Evolutionary conservation across 2,797 vertebrate species (phyloP).

Genomic region (Zalophus californianus): DNA sequence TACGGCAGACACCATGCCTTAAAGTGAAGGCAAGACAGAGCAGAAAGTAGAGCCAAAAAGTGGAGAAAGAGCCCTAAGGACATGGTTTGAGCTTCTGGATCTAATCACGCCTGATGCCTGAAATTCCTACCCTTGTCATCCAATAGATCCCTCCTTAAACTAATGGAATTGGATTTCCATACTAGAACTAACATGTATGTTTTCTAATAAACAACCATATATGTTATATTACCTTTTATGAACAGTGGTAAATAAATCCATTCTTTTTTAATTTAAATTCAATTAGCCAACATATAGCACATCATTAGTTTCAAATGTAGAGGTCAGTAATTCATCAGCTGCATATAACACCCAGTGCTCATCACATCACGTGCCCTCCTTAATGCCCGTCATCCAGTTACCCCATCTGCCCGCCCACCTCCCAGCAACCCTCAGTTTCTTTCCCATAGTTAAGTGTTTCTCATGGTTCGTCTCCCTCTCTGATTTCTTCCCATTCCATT

Average conservation of each 20-base stretch:
- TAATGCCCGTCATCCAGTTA: not conserved
- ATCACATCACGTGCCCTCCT: not conserved
- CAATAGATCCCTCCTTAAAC: not conserved
- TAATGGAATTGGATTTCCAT: not conserved
- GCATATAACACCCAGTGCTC: not conserved
- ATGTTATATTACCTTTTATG: not conserved
- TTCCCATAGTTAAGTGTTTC: not conserved
- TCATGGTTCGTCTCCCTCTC: not conserved
- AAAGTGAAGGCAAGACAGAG: not conserved
- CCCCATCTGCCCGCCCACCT: not conserved
- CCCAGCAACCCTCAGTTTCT: not conserved
- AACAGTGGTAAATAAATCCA: not conserved
- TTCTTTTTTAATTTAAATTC: not conserved
- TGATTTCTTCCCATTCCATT: not conserved
- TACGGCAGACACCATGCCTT: not conserved
- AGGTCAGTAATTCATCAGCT: not conserved
- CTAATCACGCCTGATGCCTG: not conserved
- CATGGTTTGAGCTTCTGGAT: not conserved
- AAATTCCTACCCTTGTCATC: not conserved
- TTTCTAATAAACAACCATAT: slow-evolving; percentile 13
- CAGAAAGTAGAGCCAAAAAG: not conserved
- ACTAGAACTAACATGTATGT: not conserved
- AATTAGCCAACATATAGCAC: not conserved
- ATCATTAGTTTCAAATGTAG: not conserved
- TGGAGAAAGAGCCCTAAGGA: not conserved